Evolutionary conservation across 2,113 vertebrate species (phyloP).

Genomic region (Laticauda colubrina): DNA sequence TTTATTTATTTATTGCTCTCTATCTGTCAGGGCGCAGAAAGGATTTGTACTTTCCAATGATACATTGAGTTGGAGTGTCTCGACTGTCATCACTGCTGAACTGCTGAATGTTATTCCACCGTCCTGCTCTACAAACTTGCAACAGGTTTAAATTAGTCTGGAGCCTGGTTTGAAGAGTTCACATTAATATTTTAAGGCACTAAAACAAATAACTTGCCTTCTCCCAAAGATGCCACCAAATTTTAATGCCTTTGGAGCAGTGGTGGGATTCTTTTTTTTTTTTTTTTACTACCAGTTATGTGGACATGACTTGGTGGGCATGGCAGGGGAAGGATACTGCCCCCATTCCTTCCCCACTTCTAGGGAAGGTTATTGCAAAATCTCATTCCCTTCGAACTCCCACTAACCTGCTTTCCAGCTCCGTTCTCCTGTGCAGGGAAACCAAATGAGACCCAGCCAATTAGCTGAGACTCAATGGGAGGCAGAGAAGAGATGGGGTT

Average conservation of each 20-base stretch:
- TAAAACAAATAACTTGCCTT: neutral
- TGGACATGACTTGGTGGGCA: too few species aligned
- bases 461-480: too few species aligned
- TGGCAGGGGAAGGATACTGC: too few species aligned
- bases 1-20: slow-evolving; percentile 51
- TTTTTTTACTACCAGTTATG: too few species aligned
- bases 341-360: too few species aligned
- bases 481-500: too few species aligned
- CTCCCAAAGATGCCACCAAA: neutral
- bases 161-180: neutral
- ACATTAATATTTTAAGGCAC: neutral
- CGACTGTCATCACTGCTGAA: neutral
- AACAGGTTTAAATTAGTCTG: neutral
- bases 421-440: too few species aligned
- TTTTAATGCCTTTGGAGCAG: neutral
- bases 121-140: neutral
- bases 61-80: neutral
- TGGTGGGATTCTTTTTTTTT: too few species aligned
- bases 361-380: too few species aligned
- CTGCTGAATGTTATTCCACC: neutral
- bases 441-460: too few species aligned
- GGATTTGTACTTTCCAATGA: neutral
- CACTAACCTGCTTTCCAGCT: too few species aligned
- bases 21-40: neutral
- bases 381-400: too few species aligned